phyloP scores from a whole-genome alignment of 2,888 invertebrate genomes.

The Stegana nigrithorax region DNA sequence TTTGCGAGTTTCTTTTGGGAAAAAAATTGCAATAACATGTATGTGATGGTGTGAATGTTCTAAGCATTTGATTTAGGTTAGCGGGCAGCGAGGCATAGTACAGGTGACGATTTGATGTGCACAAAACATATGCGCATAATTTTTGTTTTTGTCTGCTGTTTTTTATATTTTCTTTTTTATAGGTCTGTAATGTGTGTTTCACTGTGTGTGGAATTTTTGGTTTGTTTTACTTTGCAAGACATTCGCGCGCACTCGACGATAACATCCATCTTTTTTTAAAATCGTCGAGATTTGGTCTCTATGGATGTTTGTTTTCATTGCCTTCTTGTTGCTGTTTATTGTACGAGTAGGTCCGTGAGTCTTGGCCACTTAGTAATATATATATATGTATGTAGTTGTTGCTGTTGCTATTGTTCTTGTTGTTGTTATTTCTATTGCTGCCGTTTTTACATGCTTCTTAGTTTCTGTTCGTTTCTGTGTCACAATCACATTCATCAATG shows the following conservation, averaged over 20 bases:
- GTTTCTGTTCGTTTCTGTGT: conserved; percentile 57
- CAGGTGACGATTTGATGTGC: no score
- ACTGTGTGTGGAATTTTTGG: no score
- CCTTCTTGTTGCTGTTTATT: neutral
- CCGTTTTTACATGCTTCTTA: conserved; percentile 57
- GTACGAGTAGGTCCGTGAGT: conserved; percentile 6
- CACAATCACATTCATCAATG: conserved; percentile 46
- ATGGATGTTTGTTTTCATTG: neutral
- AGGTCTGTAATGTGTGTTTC: no score
- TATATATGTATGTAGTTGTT: neutral
- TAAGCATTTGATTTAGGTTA: neutral
- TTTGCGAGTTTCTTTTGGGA: neutral
- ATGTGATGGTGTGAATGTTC: neutral
- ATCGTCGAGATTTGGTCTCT: no score
- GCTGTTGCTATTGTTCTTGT: conserved; percentile 22
- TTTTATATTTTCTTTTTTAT: neutral
- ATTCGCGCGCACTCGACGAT: neutral
- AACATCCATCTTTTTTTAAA: no score
- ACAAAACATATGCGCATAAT: neutral
- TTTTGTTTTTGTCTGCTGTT: neutral
- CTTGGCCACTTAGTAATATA: conserved; percentile 10
- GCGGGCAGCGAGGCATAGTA: neutral
- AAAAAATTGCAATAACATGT: neutral
- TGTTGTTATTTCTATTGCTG: conserved; percentile 32
- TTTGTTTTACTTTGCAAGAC: neutral